Percentiles rank a stretch among this genome's conserved stretches.
These are phyloP conservation scores for Microctonus aethiopoides DNA, from an alignment of 2,888 invertebrate species.

Conservation along the genomic window DNA sequence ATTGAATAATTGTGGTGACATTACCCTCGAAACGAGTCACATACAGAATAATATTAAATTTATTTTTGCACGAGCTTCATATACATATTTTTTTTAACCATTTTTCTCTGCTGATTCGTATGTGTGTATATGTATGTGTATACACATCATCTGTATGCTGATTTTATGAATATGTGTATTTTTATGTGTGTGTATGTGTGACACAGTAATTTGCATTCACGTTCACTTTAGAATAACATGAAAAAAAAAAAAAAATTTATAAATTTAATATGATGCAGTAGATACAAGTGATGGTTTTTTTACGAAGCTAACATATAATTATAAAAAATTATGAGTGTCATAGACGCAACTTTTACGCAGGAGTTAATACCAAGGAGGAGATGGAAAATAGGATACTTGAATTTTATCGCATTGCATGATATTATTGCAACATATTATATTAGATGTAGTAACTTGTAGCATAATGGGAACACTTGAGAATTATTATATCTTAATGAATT, in stretches of 20 bases:
- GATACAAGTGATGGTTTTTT: slow-evolving; percentile 7
- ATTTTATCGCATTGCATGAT: not conserved
- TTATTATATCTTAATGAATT: not conserved
- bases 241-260: not conserved
- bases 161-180: no score
- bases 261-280: slow-evolving; percentile 5
- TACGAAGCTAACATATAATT: slow-evolving; percentile 16
- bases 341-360: not conserved
- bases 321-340: slow-evolving; percentile 1
- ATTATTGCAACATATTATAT: not conserved
- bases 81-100: slow-evolving; percentile 4
- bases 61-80: slow-evolving; percentile 6
- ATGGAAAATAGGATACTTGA: not conserved
- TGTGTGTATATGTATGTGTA: not conserved
- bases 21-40: not conserved
- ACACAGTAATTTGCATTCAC: slow-evolving; percentile 8
- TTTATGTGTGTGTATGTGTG: not conserved
- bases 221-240: not conserved
- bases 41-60: slow-evolving; percentile 14
- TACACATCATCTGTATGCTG: not conserved
- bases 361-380: not conserved
- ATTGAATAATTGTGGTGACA: slow-evolving; percentile 17
- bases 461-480: not conserved
- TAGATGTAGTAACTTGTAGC: not conserved
- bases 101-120: not conserved